These are phyloP conservation scores for Spodoptera exigua DNA, from an alignment of 2,888 invertebrate species.

Conservation along the genomic window DNA sequence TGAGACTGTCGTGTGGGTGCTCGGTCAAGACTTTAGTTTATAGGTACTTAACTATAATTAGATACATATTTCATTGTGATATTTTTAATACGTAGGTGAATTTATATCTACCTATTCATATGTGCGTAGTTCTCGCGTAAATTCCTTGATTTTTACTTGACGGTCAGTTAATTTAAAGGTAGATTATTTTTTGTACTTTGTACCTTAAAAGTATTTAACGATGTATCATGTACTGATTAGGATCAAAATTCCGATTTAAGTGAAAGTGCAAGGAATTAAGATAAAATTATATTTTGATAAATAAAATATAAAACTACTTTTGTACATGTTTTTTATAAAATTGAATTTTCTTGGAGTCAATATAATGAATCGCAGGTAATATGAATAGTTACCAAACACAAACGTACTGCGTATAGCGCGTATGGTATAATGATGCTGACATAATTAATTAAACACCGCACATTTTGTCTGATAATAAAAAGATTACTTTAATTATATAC, in stretches of 20 bases:
- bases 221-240: background rate
- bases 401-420: background rate
- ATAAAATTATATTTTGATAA: conserved; percentile 21
- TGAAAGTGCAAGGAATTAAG: conserved; percentile 65
- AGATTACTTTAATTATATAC: conserved; percentile 6
- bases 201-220: conserved; percentile 10
- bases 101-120: conserved; percentile 9
- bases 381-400: conserved; percentile 39
- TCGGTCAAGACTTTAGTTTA: conserved; percentile 23
- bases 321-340: too few species aligned
- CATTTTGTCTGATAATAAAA: conserved; percentile 35
- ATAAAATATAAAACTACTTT: background rate
- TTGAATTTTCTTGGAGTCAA: background rate
- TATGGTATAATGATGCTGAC: background rate
- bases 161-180: conserved; percentile 15
- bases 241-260: conserved; percentile 57
- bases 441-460: background rate
- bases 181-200: conserved; percentile 14
- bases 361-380: conserved; percentile 2
- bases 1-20: conserved; percentile 40
- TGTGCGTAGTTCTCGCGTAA: conserved; percentile 18
- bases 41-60: conserved; percentile 39
- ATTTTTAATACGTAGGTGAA: conserved; percentile 52
- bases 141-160: conserved; percentile 74
- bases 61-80: conserved; percentile 63